Percentiles rank a stretch among this genome's conserved stretches.
Evolutionary conservation across 2,797 vertebrate genomes (phyloP).

Genomic region (Labeo calbasu): DNA sequence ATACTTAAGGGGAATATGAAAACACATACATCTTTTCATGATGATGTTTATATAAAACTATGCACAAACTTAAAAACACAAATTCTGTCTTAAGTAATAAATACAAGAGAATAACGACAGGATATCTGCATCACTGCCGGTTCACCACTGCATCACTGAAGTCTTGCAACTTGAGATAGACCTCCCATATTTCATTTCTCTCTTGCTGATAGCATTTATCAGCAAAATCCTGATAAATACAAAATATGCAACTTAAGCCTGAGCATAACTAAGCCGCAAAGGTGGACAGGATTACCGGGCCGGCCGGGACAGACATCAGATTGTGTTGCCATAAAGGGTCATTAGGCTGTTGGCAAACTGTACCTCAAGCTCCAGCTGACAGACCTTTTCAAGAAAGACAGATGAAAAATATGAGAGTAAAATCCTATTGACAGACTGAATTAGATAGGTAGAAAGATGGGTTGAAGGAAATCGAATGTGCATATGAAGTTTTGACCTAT

Average conservation of each 20-base stretch:
- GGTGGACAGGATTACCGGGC: slow-evolving; percentile 93
- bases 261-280: slow-evolving; percentile 89
- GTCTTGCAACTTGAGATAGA: slow-evolving; percentile 86
- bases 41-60: background rate
- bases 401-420: slow-evolving; percentile 95
- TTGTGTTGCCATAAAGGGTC: slow-evolving; percentile 90
- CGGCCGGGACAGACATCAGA: slow-evolving; percentile 89
- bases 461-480: slow-evolving; percentile 44
- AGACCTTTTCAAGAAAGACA: slow-evolving; percentile 95
- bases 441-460: slow-evolving; percentile 69
- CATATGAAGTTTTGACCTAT: slow-evolving; percentile 41
- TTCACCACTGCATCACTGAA: too few species aligned
- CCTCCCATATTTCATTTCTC: slow-evolving; percentile 94
- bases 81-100: background rate
- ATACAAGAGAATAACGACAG: slow-evolving; percentile 22
- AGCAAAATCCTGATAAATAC: slow-evolving; percentile 95
- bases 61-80: background rate
- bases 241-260: slow-evolving; percentile 99
- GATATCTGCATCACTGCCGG: slow-evolving; percentile 62
- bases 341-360: slow-evolving; percentile 91
- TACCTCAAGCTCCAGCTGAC: slow-evolving; percentile 95
- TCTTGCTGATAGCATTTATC: slow-evolving; percentile 99
- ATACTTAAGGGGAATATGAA: background rate
- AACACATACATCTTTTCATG: background rate
- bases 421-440: slow-evolving; percentile 98